phyloP scores from a whole-genome alignment of 2,797 vertebrate genomes.

The Tolypeutes matacus region DNA sequence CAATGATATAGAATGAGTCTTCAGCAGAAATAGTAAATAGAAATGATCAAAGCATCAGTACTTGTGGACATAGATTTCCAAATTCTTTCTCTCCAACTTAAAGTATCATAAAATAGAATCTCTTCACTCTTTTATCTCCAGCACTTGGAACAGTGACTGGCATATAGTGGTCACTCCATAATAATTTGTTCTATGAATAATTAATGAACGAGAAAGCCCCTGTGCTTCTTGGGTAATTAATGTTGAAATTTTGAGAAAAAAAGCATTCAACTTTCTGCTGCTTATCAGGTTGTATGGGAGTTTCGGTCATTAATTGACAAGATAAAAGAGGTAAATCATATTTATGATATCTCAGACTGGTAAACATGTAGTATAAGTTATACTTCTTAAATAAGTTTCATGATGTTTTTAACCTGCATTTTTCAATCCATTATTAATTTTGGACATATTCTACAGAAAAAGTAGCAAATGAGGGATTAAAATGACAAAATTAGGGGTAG shows the following conservation, averaged over 20 bases:
- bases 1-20: background rate
- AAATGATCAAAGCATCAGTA: background rate
- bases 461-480: slow-evolving; percentile 34
- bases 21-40: background rate
- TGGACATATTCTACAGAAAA: background rate
- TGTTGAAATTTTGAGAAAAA: background rate
- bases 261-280: background rate
- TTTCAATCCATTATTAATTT: background rate
- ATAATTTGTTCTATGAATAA: slow-evolving; percentile 30
- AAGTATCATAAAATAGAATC: background rate
- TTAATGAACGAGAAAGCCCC: background rate
- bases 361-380: background rate
- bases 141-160: too few relatives aligned
- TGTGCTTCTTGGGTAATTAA: background rate
- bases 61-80: background rate
- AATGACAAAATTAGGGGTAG: background rate
- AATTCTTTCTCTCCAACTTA: background rate
- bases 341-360: background rate
- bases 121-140: too few relatives aligned
- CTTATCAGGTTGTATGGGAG: background rate
- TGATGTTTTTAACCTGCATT: background rate
- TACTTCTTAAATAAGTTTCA: background rate
- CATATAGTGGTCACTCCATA: background rate
- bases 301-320: background rate
- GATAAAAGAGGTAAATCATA: background rate